A percentile compares a stretch with the other conserved stretches of the same genome.
Evolutionary conservation across 35 echinoderm and acorn worm species (phyloP).

Genomic region (Nesometra sesokonis): DNA sequence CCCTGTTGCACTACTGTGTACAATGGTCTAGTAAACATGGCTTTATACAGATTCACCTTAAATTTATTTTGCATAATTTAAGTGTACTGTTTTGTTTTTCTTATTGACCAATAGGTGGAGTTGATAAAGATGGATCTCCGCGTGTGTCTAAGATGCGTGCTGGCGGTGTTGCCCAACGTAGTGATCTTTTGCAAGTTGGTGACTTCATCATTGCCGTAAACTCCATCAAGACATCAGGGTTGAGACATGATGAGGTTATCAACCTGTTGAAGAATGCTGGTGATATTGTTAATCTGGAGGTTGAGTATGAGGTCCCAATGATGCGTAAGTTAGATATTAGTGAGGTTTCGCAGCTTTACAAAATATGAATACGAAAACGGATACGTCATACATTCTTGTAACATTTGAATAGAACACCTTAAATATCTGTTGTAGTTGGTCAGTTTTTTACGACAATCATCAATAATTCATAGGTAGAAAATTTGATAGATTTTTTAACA

Average conservation of each 20-base stretch:
- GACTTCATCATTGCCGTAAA: slow-evolving; percentile 82
- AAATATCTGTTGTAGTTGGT: too few relatives aligned
- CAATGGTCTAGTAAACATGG: too few relatives aligned
- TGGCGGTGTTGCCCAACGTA: slow-evolving; percentile 89
- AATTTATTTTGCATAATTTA: too few relatives aligned
- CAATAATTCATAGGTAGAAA: too few relatives aligned
- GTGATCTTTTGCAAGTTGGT: slow-evolving; percentile 47
- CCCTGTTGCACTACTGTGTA: too few relatives aligned
- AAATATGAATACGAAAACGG: too few relatives aligned
- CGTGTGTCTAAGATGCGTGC: slow-evolving; percentile 88
- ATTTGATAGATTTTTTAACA: too few relatives aligned
- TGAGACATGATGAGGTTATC: slow-evolving; percentile 91
- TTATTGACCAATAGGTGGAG: slow-evolving; percentile 44
- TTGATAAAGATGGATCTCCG: slow-evolving; percentile 90
- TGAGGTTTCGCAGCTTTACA: background rate
- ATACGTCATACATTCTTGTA: too few relatives aligned
- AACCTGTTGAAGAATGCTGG: slow-evolving; percentile 73
- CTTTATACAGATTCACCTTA: too few relatives aligned
- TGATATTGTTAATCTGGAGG: slow-evolving; percentile 56
- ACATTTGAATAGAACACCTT: too few relatives aligned
- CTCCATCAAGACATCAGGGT: slow-evolving; percentile 52
- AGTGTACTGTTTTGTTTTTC: background rate
- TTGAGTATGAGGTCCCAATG: slow-evolving; percentile 84
- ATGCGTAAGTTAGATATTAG: slow-evolving; percentile 28
- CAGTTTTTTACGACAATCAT: too few relatives aligned